A percentile compares a stretch with the other conserved stretches of the same genome.
Evolutionary conservation across 2,888 invertebrate species (phyloP).

Genomic region (Agrochola circellaris): DNA sequence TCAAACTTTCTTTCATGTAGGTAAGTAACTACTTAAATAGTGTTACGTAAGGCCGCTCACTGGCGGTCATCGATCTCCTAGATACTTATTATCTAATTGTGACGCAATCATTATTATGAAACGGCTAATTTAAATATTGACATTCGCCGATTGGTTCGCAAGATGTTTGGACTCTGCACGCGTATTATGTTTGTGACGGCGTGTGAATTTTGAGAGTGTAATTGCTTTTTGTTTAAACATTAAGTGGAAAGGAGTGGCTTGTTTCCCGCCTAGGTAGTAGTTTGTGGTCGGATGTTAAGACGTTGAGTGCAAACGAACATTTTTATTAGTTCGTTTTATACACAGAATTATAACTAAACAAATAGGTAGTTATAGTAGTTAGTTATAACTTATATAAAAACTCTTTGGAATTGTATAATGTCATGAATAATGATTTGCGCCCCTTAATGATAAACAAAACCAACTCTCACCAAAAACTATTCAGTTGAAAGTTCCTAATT

Average conservation of each 20-base stretch:
- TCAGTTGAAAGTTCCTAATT: constrained; percentile 41
- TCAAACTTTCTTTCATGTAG: constrained; percentile 77
- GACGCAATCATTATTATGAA: constrained; percentile 80
- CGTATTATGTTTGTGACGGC: constrained; percentile 46
- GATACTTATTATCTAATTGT: constrained; percentile 84
- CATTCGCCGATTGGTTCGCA: constrained; percentile 71
- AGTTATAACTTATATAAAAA: not conserved
- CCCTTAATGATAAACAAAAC: not conserved
- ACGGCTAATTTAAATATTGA: constrained; percentile 78
- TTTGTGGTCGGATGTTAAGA: not conserved
- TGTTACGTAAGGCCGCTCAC: constrained; percentile 80
- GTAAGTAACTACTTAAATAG: constrained; percentile 70
- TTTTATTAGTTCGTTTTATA: not conserved
- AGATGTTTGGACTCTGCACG: constrained; percentile 41
- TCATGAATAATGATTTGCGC: not conserved
- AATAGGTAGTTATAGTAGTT: not conserved
- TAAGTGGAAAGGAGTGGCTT: constrained; percentile 23
- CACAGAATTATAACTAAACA: not conserved
- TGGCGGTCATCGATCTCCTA: constrained; percentile 78
- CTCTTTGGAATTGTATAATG: not conserved
- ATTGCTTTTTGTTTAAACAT: constrained; percentile 39
- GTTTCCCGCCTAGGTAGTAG: constrained; percentile 7
- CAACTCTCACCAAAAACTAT: constrained; percentile 20
- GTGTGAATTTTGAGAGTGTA: constrained; percentile 59
- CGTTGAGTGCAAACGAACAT: not conserved